Conservation (phyloP, 2,888 invertebrate species). For the Synergus japonicus region DNA sequence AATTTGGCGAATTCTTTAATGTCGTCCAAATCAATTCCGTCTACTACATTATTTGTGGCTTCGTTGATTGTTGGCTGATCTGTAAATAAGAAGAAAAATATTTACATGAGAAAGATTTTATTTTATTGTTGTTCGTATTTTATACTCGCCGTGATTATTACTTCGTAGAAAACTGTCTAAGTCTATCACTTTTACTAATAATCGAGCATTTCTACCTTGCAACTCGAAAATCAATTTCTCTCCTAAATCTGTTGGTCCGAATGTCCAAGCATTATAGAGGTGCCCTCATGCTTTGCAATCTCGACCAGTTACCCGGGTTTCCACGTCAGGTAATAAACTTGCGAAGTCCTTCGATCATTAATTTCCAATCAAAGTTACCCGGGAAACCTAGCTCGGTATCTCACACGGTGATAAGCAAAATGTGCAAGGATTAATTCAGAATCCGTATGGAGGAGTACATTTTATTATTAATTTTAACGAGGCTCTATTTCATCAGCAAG, state of each 20-base stretch:
- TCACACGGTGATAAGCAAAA: conserved; percentile 26
- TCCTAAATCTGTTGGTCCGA: conserved; percentile 65
- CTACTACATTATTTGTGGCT: conserved; percentile 95
- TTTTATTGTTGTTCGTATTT: not conserved
- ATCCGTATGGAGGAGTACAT: not conserved
- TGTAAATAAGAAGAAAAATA: conserved; percentile 76
- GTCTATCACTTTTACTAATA: not conserved
- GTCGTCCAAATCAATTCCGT: conserved; percentile 97
- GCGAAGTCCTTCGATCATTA: conserved; percentile 62
- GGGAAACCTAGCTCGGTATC: conserved; percentile 7
- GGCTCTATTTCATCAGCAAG: not conserved
- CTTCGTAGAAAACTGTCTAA: not conserved
- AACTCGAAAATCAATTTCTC: conserved; percentile 60
- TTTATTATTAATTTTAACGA: not conserved
- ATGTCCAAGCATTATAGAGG: conserved; percentile 57
- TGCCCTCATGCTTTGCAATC: conserved; percentile 60
- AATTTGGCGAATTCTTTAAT: conserved; percentile 99
- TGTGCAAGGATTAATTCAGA: conserved; percentile 7
- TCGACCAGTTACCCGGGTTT: conserved; percentile 60
- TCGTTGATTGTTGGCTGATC: conserved; percentile 96
- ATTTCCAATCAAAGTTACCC: conserved; percentile 57
- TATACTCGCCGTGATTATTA: not conserved
- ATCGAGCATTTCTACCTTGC: not conserved
- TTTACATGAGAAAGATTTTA: not conserved
- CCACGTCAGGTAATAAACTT: conserved; percentile 61